Evolutionary conservation across 2,113 vertebrate species (phyloP), one percentile per base, ranked within the genome.

Genomic region (Ursus arctos): DNA sequence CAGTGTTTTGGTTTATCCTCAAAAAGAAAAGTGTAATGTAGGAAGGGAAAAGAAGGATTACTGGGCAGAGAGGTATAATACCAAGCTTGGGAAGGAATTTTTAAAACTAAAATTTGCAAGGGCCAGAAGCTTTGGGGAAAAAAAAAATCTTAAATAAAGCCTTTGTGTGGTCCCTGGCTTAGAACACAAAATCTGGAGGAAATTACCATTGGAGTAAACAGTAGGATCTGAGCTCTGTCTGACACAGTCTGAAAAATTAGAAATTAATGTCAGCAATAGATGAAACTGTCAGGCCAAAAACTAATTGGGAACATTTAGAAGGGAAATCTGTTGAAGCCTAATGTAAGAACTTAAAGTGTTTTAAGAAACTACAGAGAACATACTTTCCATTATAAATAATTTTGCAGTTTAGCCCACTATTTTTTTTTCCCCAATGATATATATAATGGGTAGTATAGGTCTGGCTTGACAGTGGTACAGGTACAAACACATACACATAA

Each of bases 81-180:
- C 47, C 31, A 67, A 92, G 19, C 51, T 95, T 81, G 74, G 55
- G 67, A 87, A 90, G 16, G 19, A 95, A 96, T 95, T 76, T 97
- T 97, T 95, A 84, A 86, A 88, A 94, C 40, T 36, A 76, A 95
- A 97, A 94, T 96, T 95, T 96, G 36, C 74, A 97, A 98, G 57
- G 80, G 33, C 21, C 19, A 85, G 51, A 55, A 81, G 22, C 83
- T 96, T 97, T 94, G 13, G 84, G 84, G 84, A 93, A 81, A 84
- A 88, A 57, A 87, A 84, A 88, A 59, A 31, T 36, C 69, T 92
- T 79, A 90, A 96, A 72, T 74, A 96, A 97, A 96, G 40, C 33
- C 90, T 97, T 97, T 94, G 86, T 97, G 83, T 92, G 61, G 96
- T 97, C 96, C 53, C 16, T 90, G 57, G 51, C 26, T 95, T 43